Base-by-base conservation (phyloP, 35 echinoderm and acorn worm species). In the Amphiura filiformis region DNA sequence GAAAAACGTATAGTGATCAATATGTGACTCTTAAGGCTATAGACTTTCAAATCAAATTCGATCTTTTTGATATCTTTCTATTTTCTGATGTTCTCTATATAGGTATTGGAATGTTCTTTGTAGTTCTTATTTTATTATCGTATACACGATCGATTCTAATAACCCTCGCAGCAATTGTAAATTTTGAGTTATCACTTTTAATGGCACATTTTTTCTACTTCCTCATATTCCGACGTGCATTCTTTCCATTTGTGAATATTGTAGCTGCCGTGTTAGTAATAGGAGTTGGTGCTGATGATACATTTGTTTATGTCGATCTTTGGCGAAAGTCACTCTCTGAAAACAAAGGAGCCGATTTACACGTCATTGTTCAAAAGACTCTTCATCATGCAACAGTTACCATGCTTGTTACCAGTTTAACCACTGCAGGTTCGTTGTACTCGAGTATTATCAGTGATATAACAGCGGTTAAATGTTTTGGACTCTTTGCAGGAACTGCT, bases 241-340 rank as follows among this genome's bases (percentile, higher is more conserved):
- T 98, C 61, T 94, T 98, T 75, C 91, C 92, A 1, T 98, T 98
- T 57, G 87, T 91, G 39, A 98, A 98, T 81, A 78, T 92, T 17
- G 75, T 88, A 17, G 49, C 92, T 23, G 77, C 78, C 1, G 79
- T 94, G 0, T 76, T 98, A 0, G 47, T 98, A 36, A 81, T 98
- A 31, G 96, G 89, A 0, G 88, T 98, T 22, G 96, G 96, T 17
- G 96, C 92, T 41, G 96, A 98, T 38, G 96, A 98, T 81, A 87
- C 96, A 14, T 98, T 98, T 40, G 90, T 98, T 2, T 94, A 88
- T 84, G 78, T 87, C 35, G 96, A 94, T 80, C 81, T 98, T 22
- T 94, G 86, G 86, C 76, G 79, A 33, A 87, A 91, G 26, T 65
- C 89, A 20, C 35, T 28, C 38, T 2, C 44, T n/a, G 76, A 61